These are phyloP conservation scores for Guaruba guarouba DNA, from an alignment of 2,113 vertebrate species.

Conservation along the genomic window DNA sequence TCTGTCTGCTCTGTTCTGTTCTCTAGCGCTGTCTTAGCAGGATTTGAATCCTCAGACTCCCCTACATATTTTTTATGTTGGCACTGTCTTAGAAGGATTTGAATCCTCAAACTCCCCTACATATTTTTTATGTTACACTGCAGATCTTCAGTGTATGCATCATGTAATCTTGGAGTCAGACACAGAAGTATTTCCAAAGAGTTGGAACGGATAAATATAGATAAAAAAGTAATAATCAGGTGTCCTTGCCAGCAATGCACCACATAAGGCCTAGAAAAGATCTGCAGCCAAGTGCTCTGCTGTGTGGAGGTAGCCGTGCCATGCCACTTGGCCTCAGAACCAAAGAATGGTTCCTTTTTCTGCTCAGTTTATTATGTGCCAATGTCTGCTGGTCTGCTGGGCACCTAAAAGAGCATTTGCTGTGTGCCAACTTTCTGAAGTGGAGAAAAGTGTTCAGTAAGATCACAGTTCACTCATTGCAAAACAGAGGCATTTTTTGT, in stretches of 20 bases:
- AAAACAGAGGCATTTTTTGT: background rate
- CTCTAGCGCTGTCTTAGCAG: background rate
- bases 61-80: background rate
- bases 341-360: background rate
- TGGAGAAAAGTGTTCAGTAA: background rate
- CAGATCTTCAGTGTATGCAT: background rate
- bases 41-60: background rate
- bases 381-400: background rate
- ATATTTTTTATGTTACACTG: background rate
- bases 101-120: background rate
- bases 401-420: background rate
- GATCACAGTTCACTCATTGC: background rate
- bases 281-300: background rate
- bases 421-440: background rate
- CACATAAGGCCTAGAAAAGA: background rate
- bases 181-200: background rate
- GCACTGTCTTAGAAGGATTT: background rate
- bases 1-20: background rate
- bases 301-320: background rate
- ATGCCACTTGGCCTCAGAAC: background rate
- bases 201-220: background rate
- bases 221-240: background rate
- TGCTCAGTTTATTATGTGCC: background rate
- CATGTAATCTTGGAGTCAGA: background rate
- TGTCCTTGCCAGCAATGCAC: background rate